These are phyloP conservation scores for Podilymbus podiceps DNA, from an alignment of 2,113 vertebrate species.

Conservation along the genomic window DNA sequence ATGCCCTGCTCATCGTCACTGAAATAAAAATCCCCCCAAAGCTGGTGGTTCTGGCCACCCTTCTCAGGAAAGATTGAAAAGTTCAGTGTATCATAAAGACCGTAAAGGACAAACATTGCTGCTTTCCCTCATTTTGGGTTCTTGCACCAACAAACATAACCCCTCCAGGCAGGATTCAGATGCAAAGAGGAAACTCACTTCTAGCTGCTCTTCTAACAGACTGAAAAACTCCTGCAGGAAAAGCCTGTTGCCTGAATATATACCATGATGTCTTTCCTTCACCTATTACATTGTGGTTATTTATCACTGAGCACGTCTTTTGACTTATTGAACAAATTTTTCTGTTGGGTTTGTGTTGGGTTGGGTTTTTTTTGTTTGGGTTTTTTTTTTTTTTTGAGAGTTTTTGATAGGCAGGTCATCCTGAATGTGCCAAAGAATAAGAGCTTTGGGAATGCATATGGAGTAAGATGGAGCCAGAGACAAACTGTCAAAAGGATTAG, in stretches of 20 bases:
- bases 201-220: neutral
- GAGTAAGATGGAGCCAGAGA: neutral
- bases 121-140: accelerated
- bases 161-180: neutral
- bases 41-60: neutral
- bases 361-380: no score
- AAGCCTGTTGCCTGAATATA: neutral
- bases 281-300: neutral
- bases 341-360: no score
- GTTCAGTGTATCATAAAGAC: neutral
- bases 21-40: neutral
- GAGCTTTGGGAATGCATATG: accelerated
- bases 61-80: neutral
- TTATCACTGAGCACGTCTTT: neutral
- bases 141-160: neutral
- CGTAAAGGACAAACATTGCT: neutral
- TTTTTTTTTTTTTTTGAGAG: neutral
- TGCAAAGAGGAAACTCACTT: neutral
- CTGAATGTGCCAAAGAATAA: neutral
- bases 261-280: neutral
- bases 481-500: neutral
- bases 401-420: neutral
- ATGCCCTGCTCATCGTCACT: neutral
- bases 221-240: neutral
- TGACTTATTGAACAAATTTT: neutral